Base-by-base conservation (phyloP, 2,888 invertebrate genomes). In the Torymus tubicola region DNA sequence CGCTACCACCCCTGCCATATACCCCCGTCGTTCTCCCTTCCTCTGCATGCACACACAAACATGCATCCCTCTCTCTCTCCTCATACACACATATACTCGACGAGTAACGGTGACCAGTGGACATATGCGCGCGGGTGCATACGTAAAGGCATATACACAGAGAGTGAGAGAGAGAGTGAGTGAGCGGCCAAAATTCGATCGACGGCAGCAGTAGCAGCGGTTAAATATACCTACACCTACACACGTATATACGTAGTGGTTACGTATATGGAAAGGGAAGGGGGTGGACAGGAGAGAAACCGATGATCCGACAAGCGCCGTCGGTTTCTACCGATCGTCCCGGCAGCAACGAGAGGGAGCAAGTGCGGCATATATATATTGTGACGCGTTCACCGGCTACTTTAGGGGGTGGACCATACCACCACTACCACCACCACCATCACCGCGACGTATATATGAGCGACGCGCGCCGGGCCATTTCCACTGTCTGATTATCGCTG, bases 401-500 rank as follows among this genome's bases (percentile, higher is more conserved):
- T 70, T 65, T 52, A 18, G n/a, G 64, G 64, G 18, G 5, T 14
- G 55, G 14, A 10, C 42, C 16, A 16, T 21, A 21, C 21, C 21
- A 21, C 21, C 21, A 21, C 21, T 2, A 21, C 21, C 21, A 21
- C 21, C 2, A 21, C 21, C 21, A 21, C 21, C 21, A 21, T 2
- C 21, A 21, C 21, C 24, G 58, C 50, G 31, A 1, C 1, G 42
- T 58, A 13, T 57, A 18, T 4, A n/a, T 14, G 63, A 13, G 64
- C 53, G 76, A 61, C 71, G 50, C 42, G 67, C 58, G 60, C 60
- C 18, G 16, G 60, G 24, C 24, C 70, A 70, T 72, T 76, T 80
- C 76, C 76, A 68, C 80, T 76, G 80, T 80, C 76, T 76, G 76
- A 80, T 80, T 80, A 80, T 55, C 68, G 71, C 70, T 75, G 80